A percentile compares a stretch with the other conserved stretches of the same genome.
Evolutionary conservation across 2,888 invertebrate species (phyloP).

Genomic region (Phoenoteleia sp.): DNA sequence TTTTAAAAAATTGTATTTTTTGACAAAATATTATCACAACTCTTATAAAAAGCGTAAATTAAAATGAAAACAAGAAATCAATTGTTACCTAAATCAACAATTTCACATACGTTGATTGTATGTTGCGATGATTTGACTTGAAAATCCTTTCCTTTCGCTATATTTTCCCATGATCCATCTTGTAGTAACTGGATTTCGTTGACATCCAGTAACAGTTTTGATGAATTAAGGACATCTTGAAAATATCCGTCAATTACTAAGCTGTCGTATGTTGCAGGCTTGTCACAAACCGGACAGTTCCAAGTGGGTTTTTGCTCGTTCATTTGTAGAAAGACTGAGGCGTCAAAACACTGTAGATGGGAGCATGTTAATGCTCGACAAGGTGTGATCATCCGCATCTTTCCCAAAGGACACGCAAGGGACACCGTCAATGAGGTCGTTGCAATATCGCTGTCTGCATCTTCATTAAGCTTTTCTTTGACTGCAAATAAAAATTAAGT

Average conservation of each 20-base stretch:
- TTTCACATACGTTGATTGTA: conserved; percentile 90
- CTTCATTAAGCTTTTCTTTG: conserved; percentile 87
- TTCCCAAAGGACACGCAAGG: conserved; percentile 97
- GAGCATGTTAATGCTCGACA: conserved; percentile 96
- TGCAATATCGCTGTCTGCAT: conserved; percentile 98
- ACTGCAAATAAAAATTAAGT: too few relatives aligned
- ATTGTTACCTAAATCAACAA: conserved; percentile 91
- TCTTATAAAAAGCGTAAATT: too few relatives aligned
- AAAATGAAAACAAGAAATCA: neutral
- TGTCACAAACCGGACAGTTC: conserved; percentile 99
- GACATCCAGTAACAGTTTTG: conserved; percentile 90
- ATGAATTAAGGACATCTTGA: conserved; percentile 93
- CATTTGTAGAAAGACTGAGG: conserved; percentile 98
- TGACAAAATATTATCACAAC: too few relatives aligned
- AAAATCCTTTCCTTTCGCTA: conserved; percentile 88
- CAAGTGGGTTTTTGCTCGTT: conserved; percentile 99
- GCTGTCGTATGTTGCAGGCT: conserved; percentile 95
- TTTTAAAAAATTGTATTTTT: too few relatives aligned
- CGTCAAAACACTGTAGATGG: conserved; percentile 99
- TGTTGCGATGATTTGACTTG: conserved; percentile 83
- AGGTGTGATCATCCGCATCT: conserved; percentile 96
- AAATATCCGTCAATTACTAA: conserved; percentile 98
- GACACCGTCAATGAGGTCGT: too few relatives aligned
- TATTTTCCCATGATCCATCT: conserved; percentile 95
- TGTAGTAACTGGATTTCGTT: conserved; percentile 94